A percentile compares a stretch with the other conserved stretches of the same genome.
Conservation (phyloP, 1,140 invertebrate species). For the Psix sp. region DNA sequence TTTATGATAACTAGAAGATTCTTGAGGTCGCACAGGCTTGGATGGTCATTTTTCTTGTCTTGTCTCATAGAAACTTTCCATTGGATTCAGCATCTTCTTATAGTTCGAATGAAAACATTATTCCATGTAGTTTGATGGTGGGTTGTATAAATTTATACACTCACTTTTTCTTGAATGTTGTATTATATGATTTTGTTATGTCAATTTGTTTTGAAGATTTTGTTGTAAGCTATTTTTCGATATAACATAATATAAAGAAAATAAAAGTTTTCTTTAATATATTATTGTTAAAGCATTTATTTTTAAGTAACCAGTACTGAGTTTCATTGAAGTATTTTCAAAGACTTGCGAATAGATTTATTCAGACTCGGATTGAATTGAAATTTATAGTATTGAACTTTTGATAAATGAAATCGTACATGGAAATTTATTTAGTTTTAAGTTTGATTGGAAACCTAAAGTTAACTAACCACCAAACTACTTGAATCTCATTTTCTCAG, state of each 20-base stretch:
- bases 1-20: conserved; percentile 33
- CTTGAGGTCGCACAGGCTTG: conserved; percentile 3
- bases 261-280: conserved; percentile 27
- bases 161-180: conserved; percentile 3
- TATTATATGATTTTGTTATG: conserved; percentile 39
- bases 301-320: too few relatives aligned
- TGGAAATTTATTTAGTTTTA: too few relatives aligned
- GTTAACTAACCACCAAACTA: too few relatives aligned
- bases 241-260: conserved; percentile 28
- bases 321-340: too few relatives aligned
- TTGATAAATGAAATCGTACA: too few relatives aligned
- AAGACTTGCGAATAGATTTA: too few relatives aligned
- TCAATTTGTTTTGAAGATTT: conserved; percentile 35
- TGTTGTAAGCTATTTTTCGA: conserved; percentile 48
- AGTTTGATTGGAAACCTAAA: too few relatives aligned
- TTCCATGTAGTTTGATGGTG: conserved; percentile 31
- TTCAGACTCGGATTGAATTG: too few relatives aligned
- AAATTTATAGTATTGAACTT: too few relatives aligned
- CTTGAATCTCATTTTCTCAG: too few relatives aligned
- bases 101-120: conserved; percentile 11
- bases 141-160: not conserved
- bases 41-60: conserved; percentile 6
- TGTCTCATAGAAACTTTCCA: conserved; percentile 5
- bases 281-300: conserved; percentile 3
- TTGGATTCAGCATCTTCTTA: conserved; percentile 21